Evolutionary conservation across 2,888 invertebrate genomes (phyloP).

Genomic region (Agrotis segetum): DNA sequence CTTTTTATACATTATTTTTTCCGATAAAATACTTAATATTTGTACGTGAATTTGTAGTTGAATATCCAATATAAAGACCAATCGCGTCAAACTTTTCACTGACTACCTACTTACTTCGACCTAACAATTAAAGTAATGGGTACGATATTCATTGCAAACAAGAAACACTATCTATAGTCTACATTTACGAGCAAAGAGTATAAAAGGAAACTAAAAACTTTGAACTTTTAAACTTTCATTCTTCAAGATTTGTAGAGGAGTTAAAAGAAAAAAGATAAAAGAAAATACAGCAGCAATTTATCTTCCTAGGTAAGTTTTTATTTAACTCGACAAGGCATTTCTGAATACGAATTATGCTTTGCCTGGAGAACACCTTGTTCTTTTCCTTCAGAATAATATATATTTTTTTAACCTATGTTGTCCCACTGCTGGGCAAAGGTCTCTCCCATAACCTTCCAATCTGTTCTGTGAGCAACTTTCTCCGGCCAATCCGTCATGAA

Average conservation of each 20-base stretch:
- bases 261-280: constrained; percentile 24
- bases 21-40: too few relatives aligned
- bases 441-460: too few relatives aligned
- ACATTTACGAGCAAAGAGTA: neutral
- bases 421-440: too few relatives aligned
- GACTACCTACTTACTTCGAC: neutral
- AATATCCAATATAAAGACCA: neutral
- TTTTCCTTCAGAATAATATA: neutral
- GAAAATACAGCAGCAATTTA: constrained; percentile 32
- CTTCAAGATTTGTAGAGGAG: constrained; percentile 12
- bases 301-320: constrained; percentile 30
- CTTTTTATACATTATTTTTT: too few relatives aligned
- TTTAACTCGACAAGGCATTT: constrained; percentile 28
- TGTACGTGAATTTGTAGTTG: too few relatives aligned
- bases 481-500: too few relatives aligned
- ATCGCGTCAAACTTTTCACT: neutral
- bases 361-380: neutral
- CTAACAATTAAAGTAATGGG: neutral
- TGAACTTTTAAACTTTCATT: constrained; percentile 16
- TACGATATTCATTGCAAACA: neutral
- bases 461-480: too few relatives aligned
- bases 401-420: too few relatives aligned
- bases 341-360: constrained; percentile 12
- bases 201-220: constrained; percentile 6
- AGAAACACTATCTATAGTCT: neutral